A percentile compares a stretch with the other conserved stretches of the same genome.
Conservation (phyloP, 2,797 vertebrate genomes). For the Coendou prehensilis region DNA sequence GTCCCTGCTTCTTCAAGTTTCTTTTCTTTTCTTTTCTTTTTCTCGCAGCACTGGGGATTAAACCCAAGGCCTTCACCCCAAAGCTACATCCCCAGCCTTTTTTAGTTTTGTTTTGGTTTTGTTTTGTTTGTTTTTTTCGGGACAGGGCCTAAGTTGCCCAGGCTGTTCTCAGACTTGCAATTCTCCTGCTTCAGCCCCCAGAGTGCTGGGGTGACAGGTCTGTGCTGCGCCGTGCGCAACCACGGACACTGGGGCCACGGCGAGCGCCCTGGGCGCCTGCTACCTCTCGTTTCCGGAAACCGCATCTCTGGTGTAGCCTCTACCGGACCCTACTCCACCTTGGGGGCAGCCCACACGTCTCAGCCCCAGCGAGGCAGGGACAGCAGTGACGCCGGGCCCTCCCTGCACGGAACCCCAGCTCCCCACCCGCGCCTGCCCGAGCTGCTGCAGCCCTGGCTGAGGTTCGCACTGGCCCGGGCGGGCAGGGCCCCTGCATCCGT, state of each 20-base stretch:
- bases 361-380: neutral
- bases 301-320: neutral
- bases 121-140: neutral
- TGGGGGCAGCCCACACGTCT: neutral
- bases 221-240: neutral
- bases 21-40: neutral
- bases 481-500: too few relatives aligned
- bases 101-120: neutral
- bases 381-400: too few relatives aligned
- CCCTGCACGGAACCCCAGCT: neutral
- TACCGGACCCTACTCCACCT: neutral
- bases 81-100: neutral
- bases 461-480: neutral
- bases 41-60: neutral
- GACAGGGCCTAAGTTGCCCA: neutral
- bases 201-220: neutral
- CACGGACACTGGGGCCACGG: neutral
- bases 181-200: neutral
- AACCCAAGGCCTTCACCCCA: neutral
- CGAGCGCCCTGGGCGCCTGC: accelerated
- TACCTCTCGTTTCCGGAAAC: neutral
- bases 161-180: neutral
- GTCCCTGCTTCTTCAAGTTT: neutral
- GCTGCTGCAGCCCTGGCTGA: accelerated
- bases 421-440: neutral